These are phyloP conservation scores for Philaethria dido DNA, from an alignment of 2,888 invertebrate species.

Conservation along the genomic window DNA sequence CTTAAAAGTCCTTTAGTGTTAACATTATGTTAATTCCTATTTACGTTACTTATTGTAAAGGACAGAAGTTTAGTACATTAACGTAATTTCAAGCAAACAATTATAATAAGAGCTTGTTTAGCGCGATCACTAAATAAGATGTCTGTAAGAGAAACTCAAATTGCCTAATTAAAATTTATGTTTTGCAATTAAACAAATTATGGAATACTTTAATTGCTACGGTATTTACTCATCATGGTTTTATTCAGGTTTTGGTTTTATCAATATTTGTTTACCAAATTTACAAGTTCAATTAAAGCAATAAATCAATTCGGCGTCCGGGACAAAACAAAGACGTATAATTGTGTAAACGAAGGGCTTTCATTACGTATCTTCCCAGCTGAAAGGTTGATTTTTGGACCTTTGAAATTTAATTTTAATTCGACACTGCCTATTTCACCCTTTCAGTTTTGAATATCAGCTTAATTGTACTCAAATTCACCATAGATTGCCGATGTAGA, in stretches of 20 bases:
- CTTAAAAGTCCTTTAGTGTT: too few species aligned
- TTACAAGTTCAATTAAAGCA: slow-evolving; percentile 22
- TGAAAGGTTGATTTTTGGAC: slow-evolving; percentile 33
- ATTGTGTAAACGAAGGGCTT: slow-evolving; percentile 36
- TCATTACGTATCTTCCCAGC: slow-evolving; percentile 26
- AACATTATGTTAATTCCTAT: too few species aligned
- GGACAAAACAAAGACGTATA: slow-evolving; percentile 27
- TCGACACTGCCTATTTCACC: slow-evolving; percentile 30
- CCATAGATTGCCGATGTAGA: neutral
- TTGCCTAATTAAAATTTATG: neutral
- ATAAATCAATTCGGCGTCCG: slow-evolving; percentile 27
- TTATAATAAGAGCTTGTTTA: neutral
- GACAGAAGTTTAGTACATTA: neutral
- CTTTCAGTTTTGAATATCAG: slow-evolving; percentile 22
- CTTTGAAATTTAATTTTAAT: slow-evolving; percentile 32
- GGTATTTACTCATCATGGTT: neutral
- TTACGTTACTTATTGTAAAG: neutral
- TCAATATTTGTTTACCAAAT: slow-evolving; percentile 11
- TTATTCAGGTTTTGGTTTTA: neutral
- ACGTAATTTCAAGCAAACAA: neutral
- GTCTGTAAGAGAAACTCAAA: neutral
- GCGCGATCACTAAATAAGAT: neutral
- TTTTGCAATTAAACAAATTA: neutral
- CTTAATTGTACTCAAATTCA: slow-evolving; percentile 14
- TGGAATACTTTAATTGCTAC: neutral